A percentile compares a stretch with the other conserved stretches of the same genome.
phyloP scores from a whole-genome alignment of 2,113 vertebrate species.

The Ptychochromis oligacanthus region DNA sequence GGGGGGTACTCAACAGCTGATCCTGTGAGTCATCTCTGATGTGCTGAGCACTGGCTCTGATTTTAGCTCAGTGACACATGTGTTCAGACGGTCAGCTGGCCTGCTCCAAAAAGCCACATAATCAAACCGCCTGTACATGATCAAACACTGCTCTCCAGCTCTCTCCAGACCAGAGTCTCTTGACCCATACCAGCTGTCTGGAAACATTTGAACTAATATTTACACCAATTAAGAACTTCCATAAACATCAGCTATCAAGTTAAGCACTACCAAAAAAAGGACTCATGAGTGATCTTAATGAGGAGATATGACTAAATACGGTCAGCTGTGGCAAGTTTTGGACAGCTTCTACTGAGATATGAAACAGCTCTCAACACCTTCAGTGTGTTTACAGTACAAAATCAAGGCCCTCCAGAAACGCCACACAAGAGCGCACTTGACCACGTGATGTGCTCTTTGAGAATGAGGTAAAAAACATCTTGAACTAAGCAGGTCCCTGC shows the following conservation, averaged over 20 bases:
- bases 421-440: slow-evolving; percentile 37
- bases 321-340: slow-evolving; percentile 22
- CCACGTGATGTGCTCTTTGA: slow-evolving; percentile 41
- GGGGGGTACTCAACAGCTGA: background rate
- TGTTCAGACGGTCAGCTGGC: slow-evolving; percentile 79
- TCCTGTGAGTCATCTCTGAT: slow-evolving; percentile 7
- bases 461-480: slow-evolving; percentile 46
- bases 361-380: slow-evolving; percentile 37
- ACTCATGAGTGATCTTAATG: slow-evolving; percentile 26
- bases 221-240: slow-evolving; percentile 83
- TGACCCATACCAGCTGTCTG: slow-evolving; percentile 75
- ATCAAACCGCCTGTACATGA: slow-evolving; percentile 74
- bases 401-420: slow-evolving; percentile 25
- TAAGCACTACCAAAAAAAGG: slow-evolving; percentile 39
- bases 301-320: slow-evolving; percentile 23
- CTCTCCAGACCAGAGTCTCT: slow-evolving; percentile 73
- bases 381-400: slow-evolving; percentile 63
- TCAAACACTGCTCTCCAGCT: slow-evolving; percentile 20
- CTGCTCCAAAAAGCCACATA: slow-evolving; percentile 70
- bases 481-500: slow-evolving; percentile 28
- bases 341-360: slow-evolving; percentile 18
- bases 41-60: background rate
- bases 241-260: slow-evolving; percentile 81
- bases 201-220: slow-evolving; percentile 88
- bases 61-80: slow-evolving; percentile 79